These are phyloP conservation scores for Sminthurides bifidus DNA, from an alignment of 1,140 invertebrate species.

Conservation along the genomic window DNA sequence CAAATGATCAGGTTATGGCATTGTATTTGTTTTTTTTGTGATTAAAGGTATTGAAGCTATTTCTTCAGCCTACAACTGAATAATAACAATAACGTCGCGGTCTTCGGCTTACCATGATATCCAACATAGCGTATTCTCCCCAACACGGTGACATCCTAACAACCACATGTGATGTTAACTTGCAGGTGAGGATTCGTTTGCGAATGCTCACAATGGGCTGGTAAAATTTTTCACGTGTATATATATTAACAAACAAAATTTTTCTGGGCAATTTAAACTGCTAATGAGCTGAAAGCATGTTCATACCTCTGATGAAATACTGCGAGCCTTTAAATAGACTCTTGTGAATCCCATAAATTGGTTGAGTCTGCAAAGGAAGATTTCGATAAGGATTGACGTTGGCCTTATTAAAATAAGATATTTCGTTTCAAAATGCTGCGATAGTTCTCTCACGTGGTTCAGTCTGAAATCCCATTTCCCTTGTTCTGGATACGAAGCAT, in stretches of 20 bases:
- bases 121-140: constrained; percentile 35
- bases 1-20: no score
- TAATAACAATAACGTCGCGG: no score
- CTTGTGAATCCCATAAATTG: constrained; percentile 32
- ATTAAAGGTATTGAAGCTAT: no score
- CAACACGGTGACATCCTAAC: constrained; percentile 36
- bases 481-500: no score
- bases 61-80: no score
- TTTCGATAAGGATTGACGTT: constrained; percentile 3
- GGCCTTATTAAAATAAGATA: no score
- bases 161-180: constrained; percentile 34
- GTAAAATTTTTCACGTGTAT: no score
- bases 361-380: constrained; percentile 18
- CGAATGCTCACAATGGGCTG: not conserved
- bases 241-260: no score
- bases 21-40: no score
- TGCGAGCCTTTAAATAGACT: constrained; percentile 34
- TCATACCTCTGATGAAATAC: constrained; percentile 33
- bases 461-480: constrained; percentile 33
- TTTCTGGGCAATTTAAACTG: no score
- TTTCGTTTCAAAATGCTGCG: no score
- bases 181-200: constrained; percentile 7
- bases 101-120: constrained; percentile 31
- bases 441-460: constrained; percentile 26
- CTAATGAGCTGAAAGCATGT: no score